A percentile compares a stretch with the other conserved stretches of the same genome.
Conservation (phyloP, 2,113 vertebrate species). For the Brachionichthys hirsutus region DNA sequence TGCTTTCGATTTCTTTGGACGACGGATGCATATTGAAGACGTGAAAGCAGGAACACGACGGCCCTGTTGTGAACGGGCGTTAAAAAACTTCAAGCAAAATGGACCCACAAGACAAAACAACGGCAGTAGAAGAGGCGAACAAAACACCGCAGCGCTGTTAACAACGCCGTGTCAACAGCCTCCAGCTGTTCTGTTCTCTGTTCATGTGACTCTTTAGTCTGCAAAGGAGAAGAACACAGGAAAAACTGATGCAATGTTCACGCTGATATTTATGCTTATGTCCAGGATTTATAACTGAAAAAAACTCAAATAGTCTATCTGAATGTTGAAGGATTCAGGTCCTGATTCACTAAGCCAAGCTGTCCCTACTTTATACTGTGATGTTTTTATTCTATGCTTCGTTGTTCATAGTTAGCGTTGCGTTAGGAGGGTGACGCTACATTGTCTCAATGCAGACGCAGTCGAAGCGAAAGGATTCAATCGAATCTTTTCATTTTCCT, state of each 20-base stretch:
- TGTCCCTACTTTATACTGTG: slow-evolving; percentile 2
- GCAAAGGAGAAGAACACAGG: slow-evolving; percentile 30
- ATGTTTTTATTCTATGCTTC: slow-evolving; percentile 2
- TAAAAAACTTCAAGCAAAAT: not conserved
- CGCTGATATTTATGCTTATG: not conserved
- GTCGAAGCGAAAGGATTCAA: not conserved
- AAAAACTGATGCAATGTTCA: not conserved
- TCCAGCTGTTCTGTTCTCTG: slow-evolving; percentile 19
- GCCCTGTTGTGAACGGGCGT: slow-evolving; percentile 8
- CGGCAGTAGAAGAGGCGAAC: slow-evolving; percentile 3
- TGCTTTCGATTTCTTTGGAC: slow-evolving; percentile 25
- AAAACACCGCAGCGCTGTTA: slow-evolving; percentile 5
- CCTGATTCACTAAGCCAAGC: not conserved
- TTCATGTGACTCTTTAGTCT: slow-evolving; percentile 32
- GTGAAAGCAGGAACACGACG: not conserved
- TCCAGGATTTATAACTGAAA: not conserved
- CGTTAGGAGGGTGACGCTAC: not conserved
- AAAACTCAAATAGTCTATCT: slow-evolving; percentile 2
- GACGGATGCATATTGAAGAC: slow-evolving; percentile 29
- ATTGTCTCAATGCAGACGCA: slow-evolving; percentile 20
- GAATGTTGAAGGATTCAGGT: slow-evolving; percentile 33
- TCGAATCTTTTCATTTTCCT: not conserved
- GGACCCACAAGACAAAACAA: not conserved
- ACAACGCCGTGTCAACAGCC: slow-evolving; percentile 9
- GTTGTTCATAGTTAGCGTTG: slow-evolving; percentile 12